Evolutionary conservation across 2,888 invertebrate genomes (phyloP), one percentile per base, ranked within the genome.

Genomic region (Luperina testacea): DNA sequence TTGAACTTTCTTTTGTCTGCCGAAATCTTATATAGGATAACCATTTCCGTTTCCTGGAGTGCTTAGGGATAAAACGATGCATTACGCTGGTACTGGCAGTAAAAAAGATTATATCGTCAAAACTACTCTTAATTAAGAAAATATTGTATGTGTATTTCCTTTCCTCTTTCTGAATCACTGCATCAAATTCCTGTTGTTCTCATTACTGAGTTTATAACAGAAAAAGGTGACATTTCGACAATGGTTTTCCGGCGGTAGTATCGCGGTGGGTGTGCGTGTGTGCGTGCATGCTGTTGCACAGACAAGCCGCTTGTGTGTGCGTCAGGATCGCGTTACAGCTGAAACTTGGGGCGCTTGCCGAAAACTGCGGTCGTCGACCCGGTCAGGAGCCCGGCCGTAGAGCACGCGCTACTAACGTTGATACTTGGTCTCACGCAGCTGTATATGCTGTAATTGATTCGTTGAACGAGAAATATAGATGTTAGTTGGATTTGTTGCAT

Each of bases 281-380:
- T 78, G 80, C 48, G 83, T 80, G 81, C 64, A 73, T 78, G 75
- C 81, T 65, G 71, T 72, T 71, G 82, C 64, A 75, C 61, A 72
- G 65, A 63, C n/a, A 53, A 7, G 27, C 11, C 79, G 89, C 81
- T 90, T 70, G 77, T 87, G 94, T 94, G 93, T 94, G 95, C 87
- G 93, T 92, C 94, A 95, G 96, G 96, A 96, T 96, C 96, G 93
- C 94, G 92, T 96, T 96, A 96, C 96, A 96, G 96, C 96, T 97
- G 96, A 96, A 96, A 96, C 95, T 93, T 92, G 92, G 96, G 94
- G 95, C 95, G 96, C 95, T 95, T 96, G 96, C 96, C 97, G 96
- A 97, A 97, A 97, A 96, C 93, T 92, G 92, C 94, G 96, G 95
- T 95, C 96, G 92, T 91, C 93, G 96, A 96, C 95, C 96, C 95